A percentile compares a stretch with the other conserved stretches of the same genome.
phyloP scores from a whole-genome alignment of 2,113 vertebrate species.

The Glareola pratincola region DNA sequence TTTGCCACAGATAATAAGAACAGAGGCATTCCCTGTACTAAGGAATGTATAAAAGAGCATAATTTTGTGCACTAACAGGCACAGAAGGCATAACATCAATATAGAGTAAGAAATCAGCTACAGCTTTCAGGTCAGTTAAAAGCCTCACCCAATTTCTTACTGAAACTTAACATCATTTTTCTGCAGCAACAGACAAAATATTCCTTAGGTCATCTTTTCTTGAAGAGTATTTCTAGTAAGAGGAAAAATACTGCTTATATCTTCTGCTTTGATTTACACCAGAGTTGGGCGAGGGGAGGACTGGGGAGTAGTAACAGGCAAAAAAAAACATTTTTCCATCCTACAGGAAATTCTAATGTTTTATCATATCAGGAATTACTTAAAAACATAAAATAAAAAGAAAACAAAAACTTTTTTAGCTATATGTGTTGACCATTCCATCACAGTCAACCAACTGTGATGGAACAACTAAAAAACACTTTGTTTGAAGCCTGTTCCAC shows the following conservation, averaged over 20 bases:
- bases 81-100: neutral
- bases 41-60: neutral
- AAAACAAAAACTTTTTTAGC: neutral
- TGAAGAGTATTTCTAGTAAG: neutral
- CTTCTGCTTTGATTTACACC: neutral
- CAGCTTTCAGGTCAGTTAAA: neutral
- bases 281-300: accelerated
- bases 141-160: neutral
- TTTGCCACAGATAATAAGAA: neutral
- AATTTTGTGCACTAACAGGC: neutral
- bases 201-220: neutral
- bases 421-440: neutral
- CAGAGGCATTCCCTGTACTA: neutral
- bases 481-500: neutral
- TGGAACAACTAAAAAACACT: neutral
- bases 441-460: neutral
- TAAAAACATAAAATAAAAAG: neutral
- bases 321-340: neutral
- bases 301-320: accelerated
- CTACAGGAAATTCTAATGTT: neutral
- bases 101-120: neutral
- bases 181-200: neutral
- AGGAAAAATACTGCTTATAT: neutral
- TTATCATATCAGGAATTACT: neutral
- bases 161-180: neutral